These are phyloP conservation scores for Brachypalpus laphriformis DNA, from an alignment of 2,888 invertebrate genomes.

Conservation along the genomic window DNA sequence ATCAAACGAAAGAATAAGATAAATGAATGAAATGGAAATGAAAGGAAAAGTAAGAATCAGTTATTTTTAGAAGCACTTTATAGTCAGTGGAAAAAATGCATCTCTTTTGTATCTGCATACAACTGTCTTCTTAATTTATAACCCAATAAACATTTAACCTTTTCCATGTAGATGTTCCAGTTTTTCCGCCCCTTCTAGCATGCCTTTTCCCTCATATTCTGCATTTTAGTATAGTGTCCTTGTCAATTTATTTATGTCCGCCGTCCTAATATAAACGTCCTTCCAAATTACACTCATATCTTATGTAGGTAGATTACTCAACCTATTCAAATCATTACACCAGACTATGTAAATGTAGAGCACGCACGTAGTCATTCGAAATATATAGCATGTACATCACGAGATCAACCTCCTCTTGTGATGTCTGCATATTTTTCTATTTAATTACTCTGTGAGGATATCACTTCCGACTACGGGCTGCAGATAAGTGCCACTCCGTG, in stretches of 20 bases:
- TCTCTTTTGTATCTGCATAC: too few species aligned
- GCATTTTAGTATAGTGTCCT: background rate
- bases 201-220: background rate
- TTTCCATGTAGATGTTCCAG: too few species aligned
- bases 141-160: too few species aligned
- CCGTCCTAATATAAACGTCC: background rate
- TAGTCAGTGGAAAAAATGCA: too few species aligned
- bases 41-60: too few species aligned
- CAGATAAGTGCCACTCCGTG: constrained; percentile 45
- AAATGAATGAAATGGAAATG: too few species aligned
- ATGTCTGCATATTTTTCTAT: constrained; percentile 40
- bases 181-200: background rate
- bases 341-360: background rate
- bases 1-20: too few species aligned
- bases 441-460: constrained; percentile 45
- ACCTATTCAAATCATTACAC: constrained; percentile 27
- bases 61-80: too few species aligned
- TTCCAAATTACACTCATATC: background rate
- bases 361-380: background rate
- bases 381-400: constrained; percentile 27
- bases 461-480: constrained; percentile 24
- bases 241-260: background rate
- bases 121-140: too few species aligned
- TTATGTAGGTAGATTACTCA: constrained; percentile 10
- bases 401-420: constrained; percentile 10